phyloP scores from a whole-genome alignment of 1,140 invertebrate genomes.

The Drosophila eugracilis region DNA sequence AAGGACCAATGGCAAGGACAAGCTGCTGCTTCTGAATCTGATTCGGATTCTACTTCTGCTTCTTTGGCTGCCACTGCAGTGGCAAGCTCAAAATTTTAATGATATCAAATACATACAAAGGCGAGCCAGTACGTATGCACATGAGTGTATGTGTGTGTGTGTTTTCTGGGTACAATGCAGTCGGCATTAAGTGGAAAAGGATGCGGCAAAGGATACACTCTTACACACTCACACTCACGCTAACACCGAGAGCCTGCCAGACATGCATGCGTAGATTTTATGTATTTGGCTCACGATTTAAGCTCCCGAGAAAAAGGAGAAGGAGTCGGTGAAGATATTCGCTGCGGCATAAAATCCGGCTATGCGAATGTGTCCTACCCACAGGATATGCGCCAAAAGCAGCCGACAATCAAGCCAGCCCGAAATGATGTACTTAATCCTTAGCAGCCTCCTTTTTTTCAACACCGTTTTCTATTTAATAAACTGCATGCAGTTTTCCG shows the following conservation, averaged over 20 bases:
- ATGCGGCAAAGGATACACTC: conserved; percentile 52
- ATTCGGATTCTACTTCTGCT: conserved; percentile 11
- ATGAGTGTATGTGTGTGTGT: too few species aligned
- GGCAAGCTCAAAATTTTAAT: conserved; percentile 70
- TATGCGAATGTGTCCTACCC: conserved; percentile 59
- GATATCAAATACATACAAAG: conserved; percentile 58
- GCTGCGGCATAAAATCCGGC: conserved; percentile 73
- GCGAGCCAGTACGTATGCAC: conserved; percentile 1
- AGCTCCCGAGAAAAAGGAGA: conserved; percentile 29
- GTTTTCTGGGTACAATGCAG: conserved; percentile 53
- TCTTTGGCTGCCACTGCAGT: conserved; percentile 47
- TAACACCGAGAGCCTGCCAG: neutral
- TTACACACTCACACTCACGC: conserved; percentile 14
- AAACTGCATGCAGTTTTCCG: conserved; percentile 67
- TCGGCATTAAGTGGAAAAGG: conserved; percentile 68
- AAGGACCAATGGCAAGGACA: conserved; percentile 64
- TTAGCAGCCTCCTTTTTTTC: conserved; percentile 31
- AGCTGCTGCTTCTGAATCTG: conserved; percentile 40
- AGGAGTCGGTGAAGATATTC: conserved; percentile 42
- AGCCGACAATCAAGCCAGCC: conserved; percentile 58
- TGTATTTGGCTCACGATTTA: conserved; percentile 80
- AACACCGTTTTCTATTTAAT: conserved; percentile 64
- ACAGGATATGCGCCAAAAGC: conserved; percentile 79
- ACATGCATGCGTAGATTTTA: conserved; percentile 64
- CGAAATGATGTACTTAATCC: conserved; percentile 80